Base-by-base conservation (phyloP, 2,797 vertebrate species). In the Paratrypauchen microcephalus region DNA sequence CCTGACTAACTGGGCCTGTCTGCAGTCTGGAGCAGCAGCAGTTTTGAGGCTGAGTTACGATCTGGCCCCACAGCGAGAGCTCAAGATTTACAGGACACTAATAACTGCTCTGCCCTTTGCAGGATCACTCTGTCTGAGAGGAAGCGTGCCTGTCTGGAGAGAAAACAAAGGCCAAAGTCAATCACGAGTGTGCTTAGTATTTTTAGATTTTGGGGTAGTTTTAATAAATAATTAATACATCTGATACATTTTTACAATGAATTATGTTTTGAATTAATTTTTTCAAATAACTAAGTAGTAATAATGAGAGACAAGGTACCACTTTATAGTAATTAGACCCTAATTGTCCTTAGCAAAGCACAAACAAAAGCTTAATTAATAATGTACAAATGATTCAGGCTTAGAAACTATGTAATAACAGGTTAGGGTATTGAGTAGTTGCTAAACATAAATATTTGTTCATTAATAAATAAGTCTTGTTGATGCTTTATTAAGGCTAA, bases 71-170 rank as follows among this genome's bases (percentile, higher is more conserved):
- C 65, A 73, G 80, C 80, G 79, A 83, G 80, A 74, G 67, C 66
- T 58, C 65, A 72, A 86, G 89, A 90, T 90, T 90, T 89, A 89
- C 84, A 76, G 75, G 77, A 79, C 16, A 79, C 81, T 89, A 86
- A 89, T 87, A 89, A 88, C 81, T 83, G 82, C 78, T 73, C 86
- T 88, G 82, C 86, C 65, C 74, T 47, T 70, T 32, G 65, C 65
- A 79, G 36, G 73, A 85, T 87, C 73, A 75, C 68, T 56, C 68
- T 28, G 47, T 64, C 30, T 71, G 69, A 72, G 67, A 58, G 59
- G 30, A 52, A 71, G 68, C 75, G 54, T 71, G 74, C 32, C 62
- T 56, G 59, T 65, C 66, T 13, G 55, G 3, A 66, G 65, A 18
- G 30, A 56, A 57, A 55, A 41, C 50, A 23, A 47, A 66, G n/a